Percentiles rank a stretch among this genome's conserved stretches.
phyloP scores from a whole-genome alignment of 2,113 vertebrate species.

The Ifrita kowaldi region DNA sequence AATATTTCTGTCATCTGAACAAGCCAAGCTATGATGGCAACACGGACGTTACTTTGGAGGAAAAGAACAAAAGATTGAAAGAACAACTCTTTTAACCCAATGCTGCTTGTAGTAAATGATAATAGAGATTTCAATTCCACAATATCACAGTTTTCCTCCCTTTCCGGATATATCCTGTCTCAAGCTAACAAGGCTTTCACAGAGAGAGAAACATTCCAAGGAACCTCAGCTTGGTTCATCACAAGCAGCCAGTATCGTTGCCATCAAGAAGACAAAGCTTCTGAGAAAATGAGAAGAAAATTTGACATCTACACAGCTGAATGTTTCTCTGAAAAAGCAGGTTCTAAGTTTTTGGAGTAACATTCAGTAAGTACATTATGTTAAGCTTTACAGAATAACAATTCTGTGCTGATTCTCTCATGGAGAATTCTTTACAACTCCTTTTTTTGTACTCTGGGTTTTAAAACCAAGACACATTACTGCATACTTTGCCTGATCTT shows the following conservation, averaged over 20 bases:
- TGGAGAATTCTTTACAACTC: background rate
- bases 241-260: background rate
- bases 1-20: background rate
- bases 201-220: background rate
- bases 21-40: background rate
- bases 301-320: background rate
- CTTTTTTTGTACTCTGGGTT: background rate
- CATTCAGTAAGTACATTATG: background rate
- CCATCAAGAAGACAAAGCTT: background rate
- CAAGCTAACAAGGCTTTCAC: background rate
- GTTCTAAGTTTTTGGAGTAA: background rate
- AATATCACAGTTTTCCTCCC: background rate
- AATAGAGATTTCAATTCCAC: background rate
- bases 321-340: background rate
- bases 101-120: background rate
- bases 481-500: rapidly evolving
- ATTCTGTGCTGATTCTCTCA: background rate
- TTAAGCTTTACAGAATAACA: background rate
- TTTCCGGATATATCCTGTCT: background rate
- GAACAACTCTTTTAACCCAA: background rate
- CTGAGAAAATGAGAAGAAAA: background rate
- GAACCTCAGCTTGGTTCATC: background rate
- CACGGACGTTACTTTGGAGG: background rate
- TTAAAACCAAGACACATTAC: background rate
- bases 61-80: background rate